phyloP scores from a whole-genome alignment of 92 coral and sea anemone species.

The Meandrina meandrites region DNA sequence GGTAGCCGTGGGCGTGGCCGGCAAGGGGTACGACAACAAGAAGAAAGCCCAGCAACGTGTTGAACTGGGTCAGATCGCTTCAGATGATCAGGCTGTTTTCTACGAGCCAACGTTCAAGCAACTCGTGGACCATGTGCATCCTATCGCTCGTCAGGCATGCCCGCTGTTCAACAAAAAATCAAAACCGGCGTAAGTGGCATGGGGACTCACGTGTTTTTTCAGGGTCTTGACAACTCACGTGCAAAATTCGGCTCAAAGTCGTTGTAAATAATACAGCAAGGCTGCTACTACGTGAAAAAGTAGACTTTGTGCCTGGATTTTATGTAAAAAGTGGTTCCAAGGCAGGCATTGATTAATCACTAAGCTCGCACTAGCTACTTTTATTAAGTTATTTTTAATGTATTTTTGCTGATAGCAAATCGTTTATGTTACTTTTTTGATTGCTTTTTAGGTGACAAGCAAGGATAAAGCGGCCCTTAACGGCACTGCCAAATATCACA shows the following conservation, averaged over 20 bases:
- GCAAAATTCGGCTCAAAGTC: no score
- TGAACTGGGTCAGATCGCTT: conserved; percentile 26
- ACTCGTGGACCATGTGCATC: not conserved
- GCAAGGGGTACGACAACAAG: conserved; percentile 10
- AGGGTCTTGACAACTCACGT: no score
- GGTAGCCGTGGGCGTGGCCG: conserved; percentile 29
- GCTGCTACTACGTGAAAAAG: no score
- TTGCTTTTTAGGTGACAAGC: not conserved
- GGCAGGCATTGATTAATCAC: no score
- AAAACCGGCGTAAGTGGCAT: not conserved
- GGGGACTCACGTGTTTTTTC: not conserved
- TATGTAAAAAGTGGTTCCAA: no score
- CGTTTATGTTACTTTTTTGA: not conserved
- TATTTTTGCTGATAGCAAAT: not conserved
- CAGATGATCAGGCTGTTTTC: conserved; percentile 1
- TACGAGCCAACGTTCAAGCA: not conserved
- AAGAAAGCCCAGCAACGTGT: not conserved
- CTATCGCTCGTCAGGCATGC: conserved; percentile 31
- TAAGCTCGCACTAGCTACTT: not conserved
- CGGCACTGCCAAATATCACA: not conserved
- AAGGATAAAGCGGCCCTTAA: not conserved
- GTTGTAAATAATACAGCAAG: no score
- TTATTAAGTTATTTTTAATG: not conserved
- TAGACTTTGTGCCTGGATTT: no score
- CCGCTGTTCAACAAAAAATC: conserved; percentile 3